Evolutionary conservation across 2,113 vertebrate genomes (phyloP).

Genomic region (Baryphthengus martii): DNA sequence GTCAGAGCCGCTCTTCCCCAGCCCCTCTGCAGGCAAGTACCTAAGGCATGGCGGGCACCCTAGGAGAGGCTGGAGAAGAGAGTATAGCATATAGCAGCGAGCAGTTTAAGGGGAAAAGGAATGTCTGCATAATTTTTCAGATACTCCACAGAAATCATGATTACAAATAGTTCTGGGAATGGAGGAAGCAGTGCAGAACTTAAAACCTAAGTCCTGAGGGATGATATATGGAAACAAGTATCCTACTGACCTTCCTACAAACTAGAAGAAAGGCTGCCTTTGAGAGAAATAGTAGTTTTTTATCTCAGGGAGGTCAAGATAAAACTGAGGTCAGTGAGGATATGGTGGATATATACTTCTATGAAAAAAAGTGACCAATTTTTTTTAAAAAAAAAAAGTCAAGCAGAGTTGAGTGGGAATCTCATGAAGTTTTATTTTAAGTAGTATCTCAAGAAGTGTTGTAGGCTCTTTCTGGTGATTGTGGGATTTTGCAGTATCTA

Average conservation of each 20-base stretch:
- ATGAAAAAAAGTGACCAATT: background rate
- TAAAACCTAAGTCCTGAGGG: background rate
- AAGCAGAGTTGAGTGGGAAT: background rate
- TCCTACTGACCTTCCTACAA: background rate
- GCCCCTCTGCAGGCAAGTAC: fast-evolving
- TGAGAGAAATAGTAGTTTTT: background rate
- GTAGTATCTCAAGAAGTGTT: background rate
- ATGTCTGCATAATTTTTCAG: background rate
- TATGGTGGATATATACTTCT: background rate
- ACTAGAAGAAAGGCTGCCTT: background rate
- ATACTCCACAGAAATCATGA: background rate
- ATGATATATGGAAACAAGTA: background rate
- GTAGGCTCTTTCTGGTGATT: background rate
- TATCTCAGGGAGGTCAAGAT: background rate
- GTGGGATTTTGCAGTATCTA: background rate
- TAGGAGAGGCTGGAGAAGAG: background rate
- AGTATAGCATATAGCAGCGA: background rate
- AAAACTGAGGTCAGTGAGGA: background rate
- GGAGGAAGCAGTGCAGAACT: background rate
- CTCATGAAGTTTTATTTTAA: background rate
- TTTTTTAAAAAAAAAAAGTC: background rate
- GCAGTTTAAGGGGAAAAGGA: background rate
- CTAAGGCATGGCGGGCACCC: background rate
- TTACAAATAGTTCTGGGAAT: background rate
- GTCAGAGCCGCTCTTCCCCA: background rate